Base-by-base conservation (phyloP, 2,113 vertebrate species). In the Pomatorhinus ruficollis region DNA sequence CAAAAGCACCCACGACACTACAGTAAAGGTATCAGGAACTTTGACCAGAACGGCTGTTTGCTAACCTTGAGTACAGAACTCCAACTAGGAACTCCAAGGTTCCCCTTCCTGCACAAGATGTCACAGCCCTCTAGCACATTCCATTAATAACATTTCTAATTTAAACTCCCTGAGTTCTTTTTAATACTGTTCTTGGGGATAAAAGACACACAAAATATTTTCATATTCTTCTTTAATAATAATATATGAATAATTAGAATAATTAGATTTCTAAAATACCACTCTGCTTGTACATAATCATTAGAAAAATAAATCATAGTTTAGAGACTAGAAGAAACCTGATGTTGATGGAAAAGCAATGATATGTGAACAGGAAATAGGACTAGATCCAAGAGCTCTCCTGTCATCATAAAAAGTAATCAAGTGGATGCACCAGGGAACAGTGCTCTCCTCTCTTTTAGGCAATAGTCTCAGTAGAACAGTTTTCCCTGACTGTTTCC, bases 361-460 rank as follows among this genome's bases (percentile, higher is more conserved):
- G 54, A 84, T 69, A 95, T 19, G 30, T n/a, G 54, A 91, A 87
- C 23, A 85, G 78, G 27, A 95, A 87, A 37, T 15, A 91, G 65
- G 59, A 61, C 1, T 35, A 77, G 20, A 72, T 65, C 65, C 81
- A 94, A 94, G 57, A 96, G 54, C 21, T 59, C 61, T 57, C 75
- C 33, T 80, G 59, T 70, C 86, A 90, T 90, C 78, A 47, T 53
- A 89, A 93, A 70, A 89, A 82, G 64, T 64, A 89, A 93, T 68
- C 49, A 80, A 88, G 19, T 85, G 39, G 78, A 80, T 83, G 74
- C 44, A 94, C 40, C 15, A 83, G 37, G 77, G 78, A 89, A 94
- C 78, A 96, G 54, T 50, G 63, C 9, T 50, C 61, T 53, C 49
- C 27, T 54, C 66, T 93, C 87, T 93, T 87, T 54, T 8, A 74